A percentile compares a stretch with the other conserved stretches of the same genome.
phyloP scores from a whole-genome alignment of 2,888 invertebrate species.

The Caenorhabditis doughertyi region DNA sequence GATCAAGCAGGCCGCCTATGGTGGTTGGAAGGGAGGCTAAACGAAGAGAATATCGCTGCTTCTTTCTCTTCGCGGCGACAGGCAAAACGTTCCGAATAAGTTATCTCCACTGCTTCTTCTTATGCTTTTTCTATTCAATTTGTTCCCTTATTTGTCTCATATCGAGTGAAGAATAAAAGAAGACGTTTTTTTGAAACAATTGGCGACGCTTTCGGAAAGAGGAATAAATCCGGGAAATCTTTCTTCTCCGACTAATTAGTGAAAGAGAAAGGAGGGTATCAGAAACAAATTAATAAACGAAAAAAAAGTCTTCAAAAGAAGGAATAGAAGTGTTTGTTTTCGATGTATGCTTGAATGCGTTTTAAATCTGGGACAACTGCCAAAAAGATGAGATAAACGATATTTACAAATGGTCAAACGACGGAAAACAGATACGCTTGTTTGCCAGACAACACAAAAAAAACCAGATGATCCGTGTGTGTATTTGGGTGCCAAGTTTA shows the following conservation, averaged over 20 bases:
- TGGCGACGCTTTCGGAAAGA: slow-evolving; percentile 9
- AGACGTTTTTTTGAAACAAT: slow-evolving; percentile 45
- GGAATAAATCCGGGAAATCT: slow-evolving; percentile 34
- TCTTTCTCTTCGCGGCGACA: neutral
- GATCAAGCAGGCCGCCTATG: slow-evolving; percentile 53
- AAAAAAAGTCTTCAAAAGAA: neutral
- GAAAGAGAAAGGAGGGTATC: slow-evolving; percentile 33
- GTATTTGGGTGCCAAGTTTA: slow-evolving; percentile 14
- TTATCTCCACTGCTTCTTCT: slow-evolving; percentile 30
- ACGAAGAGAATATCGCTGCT: slow-evolving; percentile 37
- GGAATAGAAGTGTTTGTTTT: slow-evolving; percentile 27
- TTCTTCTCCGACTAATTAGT: slow-evolving; percentile 27
- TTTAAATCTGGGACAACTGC: slow-evolving; percentile 48
- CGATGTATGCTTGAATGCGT: slow-evolving; percentile 40
- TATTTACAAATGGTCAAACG: slow-evolving; percentile 21
- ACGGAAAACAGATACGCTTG: slow-evolving; percentile 18
- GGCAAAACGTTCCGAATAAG: slow-evolving; percentile 50
- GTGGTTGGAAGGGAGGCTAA: slow-evolving; percentile 13
- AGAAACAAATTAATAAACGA: slow-evolving; percentile 15
- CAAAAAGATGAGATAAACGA: slow-evolving; percentile 19
- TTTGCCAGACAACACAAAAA: slow-evolving; percentile 26
- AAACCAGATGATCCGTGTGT: slow-evolving; percentile 7
- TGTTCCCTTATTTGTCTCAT: slow-evolving; percentile 37
- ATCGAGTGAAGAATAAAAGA: neutral
- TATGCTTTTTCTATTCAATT: slow-evolving; percentile 16